These are phyloP conservation scores for Himantopus leucocephalus DNA, from an alignment of 2,113 vertebrate species.

Conservation along the genomic window DNA sequence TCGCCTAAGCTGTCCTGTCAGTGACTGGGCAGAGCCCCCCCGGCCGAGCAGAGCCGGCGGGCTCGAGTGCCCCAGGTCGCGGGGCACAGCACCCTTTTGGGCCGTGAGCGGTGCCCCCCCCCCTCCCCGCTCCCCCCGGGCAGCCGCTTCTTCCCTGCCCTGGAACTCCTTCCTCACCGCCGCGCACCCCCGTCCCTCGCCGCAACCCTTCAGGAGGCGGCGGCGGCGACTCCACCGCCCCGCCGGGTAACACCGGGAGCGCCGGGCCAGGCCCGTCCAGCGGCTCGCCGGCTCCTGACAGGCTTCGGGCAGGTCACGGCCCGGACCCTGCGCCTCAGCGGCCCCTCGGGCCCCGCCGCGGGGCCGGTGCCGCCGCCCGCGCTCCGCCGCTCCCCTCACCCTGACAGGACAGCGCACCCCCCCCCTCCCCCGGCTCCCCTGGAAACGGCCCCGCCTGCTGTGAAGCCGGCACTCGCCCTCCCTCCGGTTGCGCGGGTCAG, in stretches of 20 bases:
- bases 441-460: not conserved
- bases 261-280: not conserved
- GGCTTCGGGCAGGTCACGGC: not conserved
- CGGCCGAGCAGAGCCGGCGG: not conserved
- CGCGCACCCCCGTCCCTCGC: not conserved
- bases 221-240: not conserved
- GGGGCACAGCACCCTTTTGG: not conserved
- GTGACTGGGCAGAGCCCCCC: not conserved
- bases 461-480: not conserved
- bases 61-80: not conserved
- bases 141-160: not conserved
- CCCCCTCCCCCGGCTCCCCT: not conserved
- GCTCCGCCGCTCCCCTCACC: not conserved
- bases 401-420: not conserved
- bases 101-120: not conserved
- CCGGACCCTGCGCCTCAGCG: not conserved
- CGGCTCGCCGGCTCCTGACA: not conserved
- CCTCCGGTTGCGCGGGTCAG: too few species aligned
- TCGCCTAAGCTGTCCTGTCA: not conserved
- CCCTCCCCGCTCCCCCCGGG: not conserved
- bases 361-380: too few species aligned
- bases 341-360: too few species aligned
- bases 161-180: not conserved
- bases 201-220: not conserved
- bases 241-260: not conserved